A percentile compares a stretch with the other conserved stretches of the same genome.
These are phyloP conservation scores for Bembecia ichneumoniformis DNA, from an alignment of 2,888 invertebrate species.

Conservation along the genomic window DNA sequence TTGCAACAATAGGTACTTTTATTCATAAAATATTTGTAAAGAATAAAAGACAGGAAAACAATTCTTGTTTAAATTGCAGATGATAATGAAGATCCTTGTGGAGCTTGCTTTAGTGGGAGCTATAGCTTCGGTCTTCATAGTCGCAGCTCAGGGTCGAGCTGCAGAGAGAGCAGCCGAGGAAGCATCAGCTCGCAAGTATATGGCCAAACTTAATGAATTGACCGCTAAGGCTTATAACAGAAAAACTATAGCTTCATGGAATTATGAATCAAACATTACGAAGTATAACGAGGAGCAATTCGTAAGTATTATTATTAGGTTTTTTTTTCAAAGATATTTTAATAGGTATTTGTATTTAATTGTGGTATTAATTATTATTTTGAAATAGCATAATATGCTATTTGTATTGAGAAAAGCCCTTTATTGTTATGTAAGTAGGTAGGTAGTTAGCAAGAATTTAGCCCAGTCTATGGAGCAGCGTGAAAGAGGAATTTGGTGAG, in stretches of 20 bases:
- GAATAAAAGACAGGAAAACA: too few relatives aligned
- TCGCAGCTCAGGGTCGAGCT: conserved; percentile 56
- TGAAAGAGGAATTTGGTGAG: too few relatives aligned
- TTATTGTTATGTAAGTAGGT: too few relatives aligned
- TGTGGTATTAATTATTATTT: background rate
- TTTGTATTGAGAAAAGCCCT: too few relatives aligned
- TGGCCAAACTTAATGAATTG: conserved; percentile 74
- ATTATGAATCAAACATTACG: conserved; percentile 82
- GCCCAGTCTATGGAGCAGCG: too few relatives aligned
- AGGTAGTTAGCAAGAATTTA: too few relatives aligned
- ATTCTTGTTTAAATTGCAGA: conserved; percentile 20
- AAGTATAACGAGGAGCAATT: conserved; percentile 74
- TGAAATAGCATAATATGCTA: too few relatives aligned
- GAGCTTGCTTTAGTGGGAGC: conserved; percentile 57
- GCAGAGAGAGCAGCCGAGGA: conserved; percentile 70
- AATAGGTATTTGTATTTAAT: background rate
- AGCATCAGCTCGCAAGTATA: conserved; percentile 71
- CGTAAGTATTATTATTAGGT: conserved; percentile 25
- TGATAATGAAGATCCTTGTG: conserved; percentile 56
- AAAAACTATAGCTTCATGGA: conserved; percentile 77
- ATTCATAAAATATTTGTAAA: too few relatives aligned
- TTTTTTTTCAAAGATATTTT: too few relatives aligned
- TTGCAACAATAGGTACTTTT: too few relatives aligned
- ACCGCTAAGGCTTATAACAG: conserved; percentile 70
- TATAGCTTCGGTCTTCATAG: conserved; percentile 61